Percentiles rank a stretch among this genome's conserved stretches.
Conservation (phyloP, 2,113 vertebrate genomes). For the Dipodomys merriami region DNA sequence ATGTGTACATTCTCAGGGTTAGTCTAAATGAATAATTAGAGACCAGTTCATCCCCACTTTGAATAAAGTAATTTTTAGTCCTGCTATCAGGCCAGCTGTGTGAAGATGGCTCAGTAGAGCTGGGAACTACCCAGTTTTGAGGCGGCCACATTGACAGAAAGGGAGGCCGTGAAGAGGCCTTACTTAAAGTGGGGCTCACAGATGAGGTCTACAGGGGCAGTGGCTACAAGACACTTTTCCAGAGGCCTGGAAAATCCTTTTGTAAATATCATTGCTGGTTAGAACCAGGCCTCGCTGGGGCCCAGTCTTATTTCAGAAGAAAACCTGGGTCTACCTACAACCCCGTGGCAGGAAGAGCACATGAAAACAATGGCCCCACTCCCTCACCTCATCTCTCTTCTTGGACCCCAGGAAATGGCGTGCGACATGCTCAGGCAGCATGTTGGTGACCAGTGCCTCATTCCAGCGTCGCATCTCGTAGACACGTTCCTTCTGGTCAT, state of each 20-base stretch:
- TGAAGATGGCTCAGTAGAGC: background rate
- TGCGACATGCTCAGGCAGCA: conserved; percentile 97
- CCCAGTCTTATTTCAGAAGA: background rate
- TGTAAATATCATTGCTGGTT: background rate
- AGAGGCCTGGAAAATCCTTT: background rate
- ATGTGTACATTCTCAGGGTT: background rate
- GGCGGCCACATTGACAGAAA: background rate
- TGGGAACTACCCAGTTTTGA: background rate
- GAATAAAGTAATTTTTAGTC: background rate
- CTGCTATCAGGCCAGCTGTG: background rate
- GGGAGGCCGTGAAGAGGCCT: background rate
- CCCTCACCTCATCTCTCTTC: conserved; percentile 94
- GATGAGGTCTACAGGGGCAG: too few species aligned
- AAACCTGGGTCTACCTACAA: background rate
- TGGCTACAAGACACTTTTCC: rapidly evolving
- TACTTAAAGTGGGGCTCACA: background rate
- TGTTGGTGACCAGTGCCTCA: conserved; percentile 96
- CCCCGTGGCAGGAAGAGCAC: background rate
- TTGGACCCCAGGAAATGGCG: conserved; percentile 96
- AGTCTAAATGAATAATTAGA: background rate
- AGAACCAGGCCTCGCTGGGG: background rate
- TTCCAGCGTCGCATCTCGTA: conserved; percentile 98
- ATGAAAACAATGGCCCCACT: too few species aligned
- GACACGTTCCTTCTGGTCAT: conserved; percentile 95
- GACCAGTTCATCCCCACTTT: background rate